A percentile compares a stretch with the other conserved stretches of the same genome.
Evolutionary conservation across 2,797 vertebrate genomes (phyloP).

Genomic region (Moxostoma hubbsi): DNA sequence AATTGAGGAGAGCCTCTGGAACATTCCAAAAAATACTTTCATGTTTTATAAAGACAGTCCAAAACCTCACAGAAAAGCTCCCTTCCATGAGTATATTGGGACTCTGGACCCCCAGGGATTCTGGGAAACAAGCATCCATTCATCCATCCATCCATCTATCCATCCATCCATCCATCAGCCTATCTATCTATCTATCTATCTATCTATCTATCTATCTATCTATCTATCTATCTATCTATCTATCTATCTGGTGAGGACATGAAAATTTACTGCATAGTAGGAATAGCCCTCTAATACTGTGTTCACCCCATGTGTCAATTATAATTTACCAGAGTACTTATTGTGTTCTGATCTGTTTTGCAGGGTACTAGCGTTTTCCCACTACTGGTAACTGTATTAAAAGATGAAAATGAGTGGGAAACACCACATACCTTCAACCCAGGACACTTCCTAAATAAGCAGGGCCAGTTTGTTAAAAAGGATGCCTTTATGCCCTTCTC

Average conservation of each 20-base stretch:
- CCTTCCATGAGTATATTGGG: too few relatives aligned
- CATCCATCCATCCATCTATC: too few relatives aligned
- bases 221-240: neutral
- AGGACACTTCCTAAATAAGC: conserved; percentile 60
- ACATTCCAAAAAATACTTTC: too few relatives aligned
- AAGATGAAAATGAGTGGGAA: conserved; percentile 67
- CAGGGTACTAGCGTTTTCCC: conserved; percentile 62
- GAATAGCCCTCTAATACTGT: neutral
- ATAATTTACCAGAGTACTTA: neutral
- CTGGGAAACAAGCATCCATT: too few relatives aligned
- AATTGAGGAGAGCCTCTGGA: too few relatives aligned
- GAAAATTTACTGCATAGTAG: neutral
- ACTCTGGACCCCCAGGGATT: too few relatives aligned
- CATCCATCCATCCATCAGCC: too few relatives aligned
- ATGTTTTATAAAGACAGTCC: too few relatives aligned
- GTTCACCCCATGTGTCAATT: neutral
- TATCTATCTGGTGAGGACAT: neutral
- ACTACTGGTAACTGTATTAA: conserved; percentile 61
- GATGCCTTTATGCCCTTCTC: conserved; percentile 70
- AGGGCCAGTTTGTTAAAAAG: conserved; percentile 59
- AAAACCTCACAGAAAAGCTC: too few relatives aligned
- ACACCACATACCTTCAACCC: conserved; percentile 61
- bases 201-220: too few relatives aligned
- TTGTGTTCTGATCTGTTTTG: neutral
- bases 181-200: too few relatives aligned